Evolutionary conservation across 2,797 vertebrate species (phyloP).

Genomic region (Urosaurus nigricauda): DNA sequence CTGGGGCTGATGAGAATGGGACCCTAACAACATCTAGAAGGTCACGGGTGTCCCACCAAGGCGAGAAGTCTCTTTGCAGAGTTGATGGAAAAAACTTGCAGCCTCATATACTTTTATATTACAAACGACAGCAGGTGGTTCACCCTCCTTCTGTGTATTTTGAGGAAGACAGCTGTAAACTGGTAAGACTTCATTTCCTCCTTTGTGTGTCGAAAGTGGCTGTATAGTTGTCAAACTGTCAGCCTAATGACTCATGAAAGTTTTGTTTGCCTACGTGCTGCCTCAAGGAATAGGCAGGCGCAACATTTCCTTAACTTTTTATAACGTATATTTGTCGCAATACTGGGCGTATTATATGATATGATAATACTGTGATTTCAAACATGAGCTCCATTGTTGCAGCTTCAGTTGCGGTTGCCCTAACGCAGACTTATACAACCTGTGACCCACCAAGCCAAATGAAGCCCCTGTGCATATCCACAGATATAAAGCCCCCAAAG

Average conservation of each 20-base stretch:
- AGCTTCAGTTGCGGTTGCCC: background rate
- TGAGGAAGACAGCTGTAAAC: background rate
- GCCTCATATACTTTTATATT: background rate
- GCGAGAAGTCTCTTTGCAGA: no score
- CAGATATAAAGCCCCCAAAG: no score
- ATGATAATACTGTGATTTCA: background rate
- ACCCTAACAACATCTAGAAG: no score
- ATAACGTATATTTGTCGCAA: background rate
- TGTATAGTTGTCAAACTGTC: background rate
- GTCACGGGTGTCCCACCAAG: no score
- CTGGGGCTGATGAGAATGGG: no score
- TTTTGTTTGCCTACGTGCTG: conserved; percentile 35
- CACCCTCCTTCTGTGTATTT: background rate
- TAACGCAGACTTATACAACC: background rate
- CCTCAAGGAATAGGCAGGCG: background rate
- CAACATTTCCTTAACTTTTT: background rate
- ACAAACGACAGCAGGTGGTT: background rate
- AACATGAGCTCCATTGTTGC: background rate
- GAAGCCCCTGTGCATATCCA: background rate
- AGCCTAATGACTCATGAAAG: conserved; percentile 9
- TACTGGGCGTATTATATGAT: background rate
- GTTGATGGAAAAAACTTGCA: background rate
- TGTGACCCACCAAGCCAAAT: background rate
- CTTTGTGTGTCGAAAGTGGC: background rate
- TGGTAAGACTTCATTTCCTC: conserved; percentile 20